Base-by-base conservation (phyloP, 2,888 invertebrate genomes). In the Apocheima hispidaria region DNA sequence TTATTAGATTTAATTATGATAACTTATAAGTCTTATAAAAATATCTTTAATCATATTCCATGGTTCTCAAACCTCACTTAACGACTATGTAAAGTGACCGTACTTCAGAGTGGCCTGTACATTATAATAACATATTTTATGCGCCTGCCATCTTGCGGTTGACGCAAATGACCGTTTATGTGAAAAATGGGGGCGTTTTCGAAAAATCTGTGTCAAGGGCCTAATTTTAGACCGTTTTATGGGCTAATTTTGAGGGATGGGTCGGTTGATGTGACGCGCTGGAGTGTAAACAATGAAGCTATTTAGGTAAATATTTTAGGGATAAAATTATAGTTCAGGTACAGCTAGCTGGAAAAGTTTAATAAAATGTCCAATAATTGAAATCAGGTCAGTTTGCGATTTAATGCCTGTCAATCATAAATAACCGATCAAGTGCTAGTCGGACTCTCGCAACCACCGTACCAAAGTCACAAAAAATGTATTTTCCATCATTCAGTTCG, bases 61-160 rank as follows among this genome's bases (percentile, higher is more conserved):
- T 23, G 51, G 51, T 51, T 38, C 18, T 20, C 16, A 48, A 56
- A 36, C 48, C 51, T 40, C 51, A 56, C 48, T 40, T 56, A 62
- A 62, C 61, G 56, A 62, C 48, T 48, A 62, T 62, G 61, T 57
- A 57, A 61, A 53, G 56, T 56, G 61, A 62, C 61, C 61, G 41
- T 43, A 57, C 61, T 57, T 57, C 52, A 53, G 75, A 83, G 77
- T 77, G 78, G 75, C 70, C 75, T 75, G 77, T 71, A 73, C 76
- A 84, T 84, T 86, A 83, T 82, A 79, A 82, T 83, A 86, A 84
- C 81, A 81, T 83, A 81, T 84, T 84, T 83, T 78, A 83, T 78
- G 69, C 70, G 73, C 64, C 77, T 68, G 70, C 82, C 82, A 81
- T 84, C 84, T 85, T 87, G 87, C 71, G 65, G 64, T 73, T 82